phyloP scores from a whole-genome alignment of 2,113 vertebrate species.

The Setophaga kirtlandii region DNA sequence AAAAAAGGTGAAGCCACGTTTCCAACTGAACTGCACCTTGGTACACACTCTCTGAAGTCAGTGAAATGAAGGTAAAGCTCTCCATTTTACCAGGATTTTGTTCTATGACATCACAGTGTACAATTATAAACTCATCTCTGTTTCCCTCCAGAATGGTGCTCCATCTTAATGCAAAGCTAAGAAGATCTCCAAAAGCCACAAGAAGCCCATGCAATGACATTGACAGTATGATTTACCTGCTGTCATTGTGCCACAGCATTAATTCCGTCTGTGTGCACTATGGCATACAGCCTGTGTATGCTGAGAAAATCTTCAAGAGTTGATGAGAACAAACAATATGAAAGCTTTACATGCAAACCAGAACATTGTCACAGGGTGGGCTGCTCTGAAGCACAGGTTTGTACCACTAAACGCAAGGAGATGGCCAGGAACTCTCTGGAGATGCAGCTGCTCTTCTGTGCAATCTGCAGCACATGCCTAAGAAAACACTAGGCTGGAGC shows the following conservation, averaged over 20 bases:
- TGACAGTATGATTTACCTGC: background rate
- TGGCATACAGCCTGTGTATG: fast-evolving
- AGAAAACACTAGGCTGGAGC: constrained; percentile 11
- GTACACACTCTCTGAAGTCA: background rate
- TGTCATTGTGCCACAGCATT: background rate
- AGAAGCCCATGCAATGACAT: background rate
- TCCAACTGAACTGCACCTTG: background rate
- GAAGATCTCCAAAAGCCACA: background rate
- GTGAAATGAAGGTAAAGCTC: background rate
- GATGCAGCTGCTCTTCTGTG: background rate
- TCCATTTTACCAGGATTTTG: background rate
- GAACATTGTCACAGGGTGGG: background rate
- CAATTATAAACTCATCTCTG: background rate
- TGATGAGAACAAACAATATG: background rate
- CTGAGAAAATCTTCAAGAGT: background rate
- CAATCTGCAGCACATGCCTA: background rate
- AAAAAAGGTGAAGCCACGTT: background rate
- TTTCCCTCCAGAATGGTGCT: background rate
- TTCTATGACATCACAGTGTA: background rate
- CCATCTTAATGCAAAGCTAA: background rate
- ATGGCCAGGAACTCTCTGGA: background rate
- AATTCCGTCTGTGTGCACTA: background rate
- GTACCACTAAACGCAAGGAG: background rate
- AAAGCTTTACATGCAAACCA: background rate
- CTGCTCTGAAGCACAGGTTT: background rate